phyloP scores from a whole-genome alignment of 2,888 invertebrate genomes.

The Acleris cristana region DNA sequence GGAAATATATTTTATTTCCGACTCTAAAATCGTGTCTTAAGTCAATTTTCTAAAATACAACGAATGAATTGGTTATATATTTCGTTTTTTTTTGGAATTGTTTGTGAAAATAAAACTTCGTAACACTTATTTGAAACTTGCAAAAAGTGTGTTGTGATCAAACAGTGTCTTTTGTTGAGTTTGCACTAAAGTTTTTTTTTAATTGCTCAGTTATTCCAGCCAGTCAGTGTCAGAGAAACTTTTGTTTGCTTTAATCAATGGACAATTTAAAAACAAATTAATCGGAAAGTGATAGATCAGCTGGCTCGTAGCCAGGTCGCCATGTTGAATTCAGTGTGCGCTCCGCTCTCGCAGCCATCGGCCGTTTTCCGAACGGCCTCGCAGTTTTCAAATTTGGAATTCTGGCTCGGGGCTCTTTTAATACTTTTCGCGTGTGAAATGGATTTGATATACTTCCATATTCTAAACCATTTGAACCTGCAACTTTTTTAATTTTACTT shows the following conservation, averaged over 20 bases:
- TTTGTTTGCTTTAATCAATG: background rate
- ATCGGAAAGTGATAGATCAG: slow-evolving; percentile 26
- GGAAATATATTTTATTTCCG: too few species aligned
- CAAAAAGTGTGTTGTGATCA: too few species aligned
- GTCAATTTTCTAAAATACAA: too few species aligned
- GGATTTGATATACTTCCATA: slow-evolving; percentile 76
- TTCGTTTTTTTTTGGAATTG: too few species aligned
- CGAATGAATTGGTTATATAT: too few species aligned
- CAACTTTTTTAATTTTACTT: slow-evolving; percentile 34
- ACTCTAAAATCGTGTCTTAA: too few species aligned
- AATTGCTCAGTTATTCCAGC: too few species aligned
- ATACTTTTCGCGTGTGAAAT: slow-evolving; percentile 77
- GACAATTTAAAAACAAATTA: slow-evolving; percentile 11
- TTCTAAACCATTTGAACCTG: slow-evolving; percentile 50
- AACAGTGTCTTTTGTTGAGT: too few species aligned
- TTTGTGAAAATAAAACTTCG: too few species aligned
- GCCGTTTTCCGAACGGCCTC: slow-evolving; percentile 61
- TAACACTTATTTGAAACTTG: too few species aligned
- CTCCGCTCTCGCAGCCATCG: slow-evolving; percentile 60
- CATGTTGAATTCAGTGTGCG: slow-evolving; percentile 70
- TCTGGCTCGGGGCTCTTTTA: slow-evolving; percentile 73
- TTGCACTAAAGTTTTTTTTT: too few species aligned
- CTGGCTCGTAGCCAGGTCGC: slow-evolving; percentile 45
- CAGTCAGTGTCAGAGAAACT: too few species aligned
- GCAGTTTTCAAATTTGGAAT: slow-evolving; percentile 69